Evolutionary conservation across 2,113 vertebrate genomes (phyloP).

Genomic region (Hippoglossus stenolepis): DNA sequence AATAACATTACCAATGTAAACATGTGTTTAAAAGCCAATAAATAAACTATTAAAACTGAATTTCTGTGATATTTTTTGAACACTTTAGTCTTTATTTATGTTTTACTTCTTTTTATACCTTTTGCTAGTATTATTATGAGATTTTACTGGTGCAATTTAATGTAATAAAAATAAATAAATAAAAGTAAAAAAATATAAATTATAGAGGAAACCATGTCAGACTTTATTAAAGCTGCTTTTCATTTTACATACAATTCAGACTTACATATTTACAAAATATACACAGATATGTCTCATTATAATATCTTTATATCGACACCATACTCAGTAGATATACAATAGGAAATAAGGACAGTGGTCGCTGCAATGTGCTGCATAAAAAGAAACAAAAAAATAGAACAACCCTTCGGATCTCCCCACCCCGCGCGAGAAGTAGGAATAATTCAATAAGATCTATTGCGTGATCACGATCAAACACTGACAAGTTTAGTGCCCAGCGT

Average conservation of each 20-base stretch:
- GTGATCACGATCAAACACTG: conserved; percentile 44
- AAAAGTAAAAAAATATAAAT: not conserved
- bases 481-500: conserved; percentile 64
- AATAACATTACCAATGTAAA: not conserved
- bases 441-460: conserved; percentile 39
- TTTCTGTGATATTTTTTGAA: too few species aligned
- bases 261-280: conserved; percentile 86
- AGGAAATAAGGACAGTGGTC: conserved; percentile 79
- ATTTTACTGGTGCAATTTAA: too few species aligned
- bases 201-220: conserved; percentile 69
- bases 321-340: conserved; percentile 74
- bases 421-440: conserved; percentile 57
- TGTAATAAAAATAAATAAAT: not conserved
- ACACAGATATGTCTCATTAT: conserved; percentile 71
- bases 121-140: too few species aligned
- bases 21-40: not conserved
- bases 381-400: conserved; percentile 70
- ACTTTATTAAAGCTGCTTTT: conserved; percentile 84
- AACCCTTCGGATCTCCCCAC: conserved; percentile 50
- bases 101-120: too few species aligned
- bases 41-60: not conserved
- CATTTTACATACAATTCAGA: conserved; percentile 81
- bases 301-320: conserved; percentile 72
- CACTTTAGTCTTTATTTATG: too few species aligned
- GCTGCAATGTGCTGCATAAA: conserved; percentile 85